Evolutionary conservation across 2,797 vertebrate genomes (phyloP).

Genomic region (Trichosurus vulpecula): DNA sequence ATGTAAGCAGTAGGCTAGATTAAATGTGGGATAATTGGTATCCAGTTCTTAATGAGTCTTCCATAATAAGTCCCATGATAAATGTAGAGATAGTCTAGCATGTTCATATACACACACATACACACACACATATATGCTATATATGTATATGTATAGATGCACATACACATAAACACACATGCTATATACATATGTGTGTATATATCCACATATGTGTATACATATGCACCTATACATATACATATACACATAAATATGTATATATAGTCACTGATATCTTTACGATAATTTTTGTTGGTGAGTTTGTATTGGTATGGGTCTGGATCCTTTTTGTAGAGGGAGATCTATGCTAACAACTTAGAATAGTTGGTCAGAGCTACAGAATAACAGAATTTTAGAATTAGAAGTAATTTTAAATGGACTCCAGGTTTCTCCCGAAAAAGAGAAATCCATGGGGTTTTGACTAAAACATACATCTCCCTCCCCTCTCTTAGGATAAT

Average conservation of each 20-base stretch:
- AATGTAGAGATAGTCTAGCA: neutral
- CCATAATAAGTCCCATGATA: neutral
- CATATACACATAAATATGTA: too few relatives aligned
- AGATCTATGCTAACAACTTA: neutral
- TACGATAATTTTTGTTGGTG: neutral
- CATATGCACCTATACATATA: too few relatives aligned
- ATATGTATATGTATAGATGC: too few relatives aligned
- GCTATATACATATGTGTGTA: too few relatives aligned
- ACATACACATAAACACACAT: too few relatives aligned
- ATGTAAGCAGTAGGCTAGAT: neutral
- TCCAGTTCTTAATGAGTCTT: neutral
- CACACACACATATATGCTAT: too few relatives aligned
- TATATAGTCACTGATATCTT: neutral
- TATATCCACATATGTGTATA: too few relatives aligned
- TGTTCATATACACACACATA: too few relatives aligned
- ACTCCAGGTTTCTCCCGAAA: neutral
- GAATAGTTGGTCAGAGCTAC: neutral
- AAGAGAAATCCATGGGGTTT: neutral
- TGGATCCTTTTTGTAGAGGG: neutral
- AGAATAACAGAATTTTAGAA: neutral
- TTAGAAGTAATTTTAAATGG: neutral
- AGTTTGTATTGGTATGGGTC: neutral
- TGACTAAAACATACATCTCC: neutral
- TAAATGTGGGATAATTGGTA: neutral
- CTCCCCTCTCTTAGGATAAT: neutral